phyloP scores from a whole-genome alignment of 2,797 vertebrate species.

The Pseudochirops cupreus region DNA sequence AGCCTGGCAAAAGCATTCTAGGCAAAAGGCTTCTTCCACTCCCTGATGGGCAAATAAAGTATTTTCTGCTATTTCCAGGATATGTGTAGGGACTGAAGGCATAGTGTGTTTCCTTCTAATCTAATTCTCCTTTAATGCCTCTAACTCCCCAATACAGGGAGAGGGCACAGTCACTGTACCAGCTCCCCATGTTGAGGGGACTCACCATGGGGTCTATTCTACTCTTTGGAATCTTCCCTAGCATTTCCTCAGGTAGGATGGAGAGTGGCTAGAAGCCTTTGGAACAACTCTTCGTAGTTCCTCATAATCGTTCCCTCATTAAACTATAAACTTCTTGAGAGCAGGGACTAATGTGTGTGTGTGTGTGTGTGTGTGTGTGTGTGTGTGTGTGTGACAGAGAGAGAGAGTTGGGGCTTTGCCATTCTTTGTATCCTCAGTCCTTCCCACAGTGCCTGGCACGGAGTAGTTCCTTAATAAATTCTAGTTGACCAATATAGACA shows the following conservation, averaged over 20 bases:
- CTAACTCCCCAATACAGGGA: neutral
- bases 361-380: neutral
- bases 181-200: neutral
- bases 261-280: neutral
- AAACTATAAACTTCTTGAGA: neutral
- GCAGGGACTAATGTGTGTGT: neutral
- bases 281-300: neutral
- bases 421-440: neutral
- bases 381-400: too few relatives aligned
- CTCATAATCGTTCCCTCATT: neutral
- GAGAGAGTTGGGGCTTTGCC: neutral
- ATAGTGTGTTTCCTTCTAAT: neutral
- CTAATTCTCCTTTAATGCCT: neutral
- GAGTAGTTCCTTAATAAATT: neutral
- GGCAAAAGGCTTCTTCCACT: neutral
- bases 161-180: neutral
- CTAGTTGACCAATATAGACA: neutral
- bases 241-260: neutral
- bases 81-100: neutral
- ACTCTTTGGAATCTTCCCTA: neutral
- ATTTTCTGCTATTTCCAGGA: neutral
- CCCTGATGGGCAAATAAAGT: neutral
- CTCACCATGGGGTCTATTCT: neutral
- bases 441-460: neutral
- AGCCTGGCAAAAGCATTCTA: neutral